phyloP scores from a whole-genome alignment of 2,888 invertebrate species.

The Epinotia demarniana region DNA sequence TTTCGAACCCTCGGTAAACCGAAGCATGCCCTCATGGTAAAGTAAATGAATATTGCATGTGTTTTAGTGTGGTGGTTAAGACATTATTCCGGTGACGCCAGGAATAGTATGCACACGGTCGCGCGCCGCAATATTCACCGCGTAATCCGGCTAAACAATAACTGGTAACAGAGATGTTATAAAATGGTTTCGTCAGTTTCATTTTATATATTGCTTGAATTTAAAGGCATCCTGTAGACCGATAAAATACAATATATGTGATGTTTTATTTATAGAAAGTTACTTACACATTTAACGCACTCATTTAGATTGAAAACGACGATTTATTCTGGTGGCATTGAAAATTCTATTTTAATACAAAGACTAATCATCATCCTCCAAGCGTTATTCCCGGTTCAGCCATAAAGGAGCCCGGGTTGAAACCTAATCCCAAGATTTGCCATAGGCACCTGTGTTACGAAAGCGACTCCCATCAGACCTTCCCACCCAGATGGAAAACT shows the following conservation, averaged over 20 bases:
- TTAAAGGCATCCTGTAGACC: neutral
- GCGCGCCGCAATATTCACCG: conserved; percentile 29
- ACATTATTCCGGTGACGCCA: neutral
- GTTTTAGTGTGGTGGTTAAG: conserved; percentile 12
- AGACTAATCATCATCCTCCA: too few species aligned
- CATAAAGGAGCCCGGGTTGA: too few species aligned
- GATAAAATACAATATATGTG: neutral
- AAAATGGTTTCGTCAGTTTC: conserved; percentile 19
- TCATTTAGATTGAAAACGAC: neutral
- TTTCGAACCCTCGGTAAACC: neutral
- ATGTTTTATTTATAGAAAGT: too few species aligned
- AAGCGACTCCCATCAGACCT: too few species aligned
- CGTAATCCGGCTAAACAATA: conserved; percentile 39
- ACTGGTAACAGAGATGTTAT: conserved; percentile 30
- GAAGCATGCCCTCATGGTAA: neutral
- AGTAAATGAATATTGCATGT: neutral
- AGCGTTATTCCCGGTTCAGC: too few species aligned
- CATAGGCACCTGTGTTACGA: too few species aligned
- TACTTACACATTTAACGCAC: neutral
- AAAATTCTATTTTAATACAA: too few species aligned
- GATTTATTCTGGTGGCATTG: neutral
- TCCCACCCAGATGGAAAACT: too few species aligned
- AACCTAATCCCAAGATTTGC: too few species aligned
- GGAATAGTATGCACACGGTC: conserved; percentile 8
- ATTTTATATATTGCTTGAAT: conserved; percentile 4